These are phyloP conservation scores for Cylloceria caligata DNA, from an alignment of 2,888 invertebrate species.

Conservation along the genomic window DNA sequence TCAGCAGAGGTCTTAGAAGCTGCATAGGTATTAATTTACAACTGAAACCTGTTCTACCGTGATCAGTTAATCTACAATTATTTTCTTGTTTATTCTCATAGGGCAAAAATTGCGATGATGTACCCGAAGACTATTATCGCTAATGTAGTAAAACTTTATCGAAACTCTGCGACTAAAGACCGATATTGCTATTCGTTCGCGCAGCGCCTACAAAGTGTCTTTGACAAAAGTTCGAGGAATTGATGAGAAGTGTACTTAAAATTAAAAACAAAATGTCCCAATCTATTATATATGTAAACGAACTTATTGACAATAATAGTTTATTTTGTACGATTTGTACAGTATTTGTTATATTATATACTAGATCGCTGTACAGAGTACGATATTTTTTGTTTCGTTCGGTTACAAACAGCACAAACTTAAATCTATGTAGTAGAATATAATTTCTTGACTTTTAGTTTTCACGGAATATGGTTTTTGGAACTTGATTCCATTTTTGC, in stretches of 20 bases:
- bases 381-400: too few relatives aligned
- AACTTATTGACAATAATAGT: not conserved
- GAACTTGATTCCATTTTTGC: too few relatives aligned
- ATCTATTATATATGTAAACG: not conserved
- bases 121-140: slow-evolving; percentile 71
- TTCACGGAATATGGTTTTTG: too few relatives aligned
- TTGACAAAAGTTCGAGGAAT: slow-evolving; percentile 47
- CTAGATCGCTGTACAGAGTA: too few relatives aligned
- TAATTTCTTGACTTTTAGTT: too few relatives aligned
- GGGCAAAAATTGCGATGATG: slow-evolving; percentile 72
- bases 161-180: slow-evolving; percentile 67
- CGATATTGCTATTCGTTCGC: slow-evolving; percentile 70
- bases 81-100: slow-evolving; percentile 28
- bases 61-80: not conserved
- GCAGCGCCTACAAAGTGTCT: slow-evolving; percentile 69
- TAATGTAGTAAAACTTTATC: slow-evolving; percentile 70
- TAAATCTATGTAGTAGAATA: too few relatives aligned
- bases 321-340: too few relatives aligned
- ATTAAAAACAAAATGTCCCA: too few relatives aligned
- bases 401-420: too few relatives aligned
- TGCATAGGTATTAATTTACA: slow-evolving; percentile 68
- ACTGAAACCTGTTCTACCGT: not conserved
- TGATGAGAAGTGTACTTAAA: too few relatives aligned
- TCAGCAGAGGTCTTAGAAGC: slow-evolving; percentile 68
- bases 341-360: too few relatives aligned